Evolutionary conservation across 1,140 invertebrate species (phyloP).

Genomic region (Mercenaria mercenaria): DNA sequence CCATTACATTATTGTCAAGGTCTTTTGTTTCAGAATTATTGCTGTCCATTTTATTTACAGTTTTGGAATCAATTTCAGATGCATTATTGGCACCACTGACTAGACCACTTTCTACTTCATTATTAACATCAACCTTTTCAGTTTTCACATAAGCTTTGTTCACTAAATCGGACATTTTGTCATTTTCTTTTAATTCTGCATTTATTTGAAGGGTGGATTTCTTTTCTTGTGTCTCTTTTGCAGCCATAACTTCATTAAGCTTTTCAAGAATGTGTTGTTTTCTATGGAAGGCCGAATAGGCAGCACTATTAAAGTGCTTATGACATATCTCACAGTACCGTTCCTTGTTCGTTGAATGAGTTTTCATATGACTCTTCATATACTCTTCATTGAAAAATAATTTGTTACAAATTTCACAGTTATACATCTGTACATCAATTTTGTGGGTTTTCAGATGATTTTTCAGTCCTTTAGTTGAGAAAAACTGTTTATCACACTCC

Average conservation of each 20-base stretch:
- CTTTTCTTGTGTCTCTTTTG: conserved; percentile 6
- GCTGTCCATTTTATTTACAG: not conserved
- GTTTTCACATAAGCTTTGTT: not conserved
- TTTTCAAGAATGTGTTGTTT: conserved; percentile 64
- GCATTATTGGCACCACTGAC: not conserved
- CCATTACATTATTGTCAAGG: conserved; percentile 26
- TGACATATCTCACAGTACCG: conserved; percentile 56
- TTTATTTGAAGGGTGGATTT: not conserved
- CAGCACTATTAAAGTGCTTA: conserved; percentile 54
- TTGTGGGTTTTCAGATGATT: conserved; percentile 52
- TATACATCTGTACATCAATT: conserved; percentile 35
- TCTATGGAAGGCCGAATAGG: conserved; percentile 47
- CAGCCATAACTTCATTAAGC: conserved; percentile 26
- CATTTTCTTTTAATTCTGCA: not conserved
- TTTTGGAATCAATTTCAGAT: not conserved
- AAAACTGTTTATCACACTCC: conserved; percentile 63
- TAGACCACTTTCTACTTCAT: not conserved
- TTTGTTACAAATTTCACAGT: conserved; percentile 61
- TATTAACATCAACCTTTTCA: not conserved
- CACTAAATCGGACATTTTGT: not conserved
- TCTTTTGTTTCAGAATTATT: not conserved
- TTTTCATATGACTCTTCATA: conserved; percentile 50
- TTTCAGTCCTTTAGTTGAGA: conserved; percentile 63
- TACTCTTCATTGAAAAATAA: conserved; percentile 39
- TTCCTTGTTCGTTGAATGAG: conserved; percentile 48